phyloP scores from a whole-genome alignment of 2,888 invertebrate species.

The Exocentrus adspersus region DNA sequence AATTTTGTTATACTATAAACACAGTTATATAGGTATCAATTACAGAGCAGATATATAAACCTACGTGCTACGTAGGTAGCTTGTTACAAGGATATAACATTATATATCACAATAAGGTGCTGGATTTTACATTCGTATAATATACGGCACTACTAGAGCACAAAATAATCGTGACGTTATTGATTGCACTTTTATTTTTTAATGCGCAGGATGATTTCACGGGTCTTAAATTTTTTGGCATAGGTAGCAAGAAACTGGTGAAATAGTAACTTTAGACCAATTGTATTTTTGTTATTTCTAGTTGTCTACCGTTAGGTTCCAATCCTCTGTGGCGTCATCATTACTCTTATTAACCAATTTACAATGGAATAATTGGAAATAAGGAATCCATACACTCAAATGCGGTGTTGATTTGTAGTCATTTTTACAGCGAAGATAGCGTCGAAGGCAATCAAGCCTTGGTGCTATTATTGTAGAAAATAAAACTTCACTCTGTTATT shows the following conservation, averaged over 20 bases:
- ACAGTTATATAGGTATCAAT: too few species aligned
- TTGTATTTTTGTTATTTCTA: neutral
- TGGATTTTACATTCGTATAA: too few species aligned
- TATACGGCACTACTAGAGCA: too few species aligned
- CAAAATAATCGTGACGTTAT: too few species aligned
- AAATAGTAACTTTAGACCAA: neutral
- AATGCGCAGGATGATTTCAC: too few species aligned
- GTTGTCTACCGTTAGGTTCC: constrained; percentile 4
- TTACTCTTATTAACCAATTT: constrained; percentile 51
- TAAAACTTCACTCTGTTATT: constrained; percentile 36
- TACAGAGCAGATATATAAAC: too few species aligned
- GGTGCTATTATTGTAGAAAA: constrained; percentile 33
- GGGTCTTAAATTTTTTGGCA: too few species aligned
- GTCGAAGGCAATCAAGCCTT: constrained; percentile 36
- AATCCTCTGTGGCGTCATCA: constrained; percentile 51
- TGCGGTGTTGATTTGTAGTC: constrained; percentile 48
- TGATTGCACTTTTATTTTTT: neutral
- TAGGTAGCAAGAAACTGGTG: neutral
- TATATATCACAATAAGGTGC: too few species aligned
- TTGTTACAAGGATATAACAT: too few species aligned
- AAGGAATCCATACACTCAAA: constrained; percentile 51
- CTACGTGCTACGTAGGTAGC: too few species aligned
- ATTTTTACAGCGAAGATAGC: constrained; percentile 39
- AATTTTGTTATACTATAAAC: too few species aligned
- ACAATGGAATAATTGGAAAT: constrained; percentile 53